Conservation (phyloP, 2,113 vertebrate species). For the Erythrocercus mccallii region DNA sequence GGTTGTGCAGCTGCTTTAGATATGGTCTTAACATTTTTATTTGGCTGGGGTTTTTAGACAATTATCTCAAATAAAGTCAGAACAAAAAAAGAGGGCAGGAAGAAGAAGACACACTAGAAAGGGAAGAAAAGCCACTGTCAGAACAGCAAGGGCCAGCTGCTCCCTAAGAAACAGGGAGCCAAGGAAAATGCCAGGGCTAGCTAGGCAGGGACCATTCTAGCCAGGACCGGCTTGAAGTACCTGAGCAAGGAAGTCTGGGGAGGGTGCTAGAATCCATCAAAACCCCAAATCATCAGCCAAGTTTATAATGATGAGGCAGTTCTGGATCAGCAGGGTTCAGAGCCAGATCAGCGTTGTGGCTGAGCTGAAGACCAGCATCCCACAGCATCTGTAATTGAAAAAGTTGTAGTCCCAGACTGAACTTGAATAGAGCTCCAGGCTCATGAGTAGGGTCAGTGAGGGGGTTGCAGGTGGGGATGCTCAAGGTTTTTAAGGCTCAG, state of each 20-base stretch:
- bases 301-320: not conserved
- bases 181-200: not conserved
- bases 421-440: not conserved
- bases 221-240: not conserved
- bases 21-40: not conserved
- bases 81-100: rapidly evolving
- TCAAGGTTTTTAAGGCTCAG: not conserved
- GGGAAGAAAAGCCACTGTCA: not conserved
- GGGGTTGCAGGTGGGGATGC: not conserved
- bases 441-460: rapidly evolving
- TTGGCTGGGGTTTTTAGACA: not conserved
- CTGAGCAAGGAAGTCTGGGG: not conserved
- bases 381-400: not conserved
- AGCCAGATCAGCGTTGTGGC: rapidly evolving
- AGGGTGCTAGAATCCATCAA: not conserved
- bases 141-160: not conserved
- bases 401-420: rapidly evolving
- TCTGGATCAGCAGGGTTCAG: not conserved
- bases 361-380: not conserved
- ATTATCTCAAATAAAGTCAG: not conserved
- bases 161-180: not conserved
- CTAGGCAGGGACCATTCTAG: not conserved
- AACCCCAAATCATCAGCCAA: not conserved
- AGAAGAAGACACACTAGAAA: not conserved
- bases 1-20: not conserved